Percentiles rank a stretch among this genome's conserved stretches.
Evolutionary conservation across 2,113 vertebrate genomes (phyloP).

Genomic region (Egretta garzetta): DNA sequence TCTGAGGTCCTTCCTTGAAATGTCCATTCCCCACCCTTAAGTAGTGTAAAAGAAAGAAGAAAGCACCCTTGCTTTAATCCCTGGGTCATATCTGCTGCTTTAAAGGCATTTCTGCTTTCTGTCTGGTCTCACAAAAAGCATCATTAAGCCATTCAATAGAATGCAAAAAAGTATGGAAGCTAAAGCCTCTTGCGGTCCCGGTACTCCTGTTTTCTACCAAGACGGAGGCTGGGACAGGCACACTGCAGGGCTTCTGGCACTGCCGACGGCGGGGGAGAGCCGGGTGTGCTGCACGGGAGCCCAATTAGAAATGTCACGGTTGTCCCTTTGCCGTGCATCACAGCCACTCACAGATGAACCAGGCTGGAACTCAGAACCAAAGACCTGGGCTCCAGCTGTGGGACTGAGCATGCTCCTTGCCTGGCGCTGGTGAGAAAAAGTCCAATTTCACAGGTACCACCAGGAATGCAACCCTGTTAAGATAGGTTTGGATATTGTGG

Average conservation of each 20-base stretch:
- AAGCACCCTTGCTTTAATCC: not conserved
- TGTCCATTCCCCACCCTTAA: not conserved
- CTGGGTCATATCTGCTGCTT: not conserved
- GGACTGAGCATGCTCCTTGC: not conserved
- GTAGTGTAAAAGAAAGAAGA: not conserved
- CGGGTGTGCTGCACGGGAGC: not conserved
- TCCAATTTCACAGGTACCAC: fast-evolving
- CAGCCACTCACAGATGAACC: not conserved
- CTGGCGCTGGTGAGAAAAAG: fast-evolving
- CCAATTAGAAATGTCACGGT: not conserved
- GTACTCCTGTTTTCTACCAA: not conserved
- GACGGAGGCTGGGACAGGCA: not conserved
- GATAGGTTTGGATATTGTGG: not conserved
- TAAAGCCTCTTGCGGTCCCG: not conserved
- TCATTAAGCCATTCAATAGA: not conserved
- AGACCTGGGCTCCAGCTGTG: not conserved
- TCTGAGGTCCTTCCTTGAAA: not conserved
- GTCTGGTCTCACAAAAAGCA: not conserved
- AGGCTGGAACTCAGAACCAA: not conserved
- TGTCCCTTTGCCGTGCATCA: not conserved
- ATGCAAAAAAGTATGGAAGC: not conserved
- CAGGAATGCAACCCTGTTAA: not conserved
- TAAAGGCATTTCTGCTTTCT: not conserved
- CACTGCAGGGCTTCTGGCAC: not conserved
- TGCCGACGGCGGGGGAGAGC: not conserved